Evolutionary conservation across 1,140 invertebrate species (phyloP).

Genomic region (Drosophila ohnishii): DNA sequence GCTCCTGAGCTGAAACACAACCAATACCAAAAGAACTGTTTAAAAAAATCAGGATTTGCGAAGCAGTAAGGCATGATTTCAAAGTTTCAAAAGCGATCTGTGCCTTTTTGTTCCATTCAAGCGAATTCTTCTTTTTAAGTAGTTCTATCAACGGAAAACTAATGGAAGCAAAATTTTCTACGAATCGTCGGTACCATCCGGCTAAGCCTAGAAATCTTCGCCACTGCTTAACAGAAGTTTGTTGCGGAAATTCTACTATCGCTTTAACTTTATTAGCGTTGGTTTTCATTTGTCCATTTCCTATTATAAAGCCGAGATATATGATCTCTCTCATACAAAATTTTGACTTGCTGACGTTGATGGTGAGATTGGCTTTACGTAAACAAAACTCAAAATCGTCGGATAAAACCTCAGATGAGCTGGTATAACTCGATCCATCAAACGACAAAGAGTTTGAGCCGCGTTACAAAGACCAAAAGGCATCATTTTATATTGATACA

Average conservation of each 20-base stretch:
- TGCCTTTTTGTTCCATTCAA: background rate
- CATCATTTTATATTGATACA: background rate
- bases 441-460: background rate
- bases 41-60: background rate
- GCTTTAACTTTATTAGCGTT: background rate
- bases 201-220: background rate
- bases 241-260: background rate
- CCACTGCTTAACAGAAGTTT: background rate
- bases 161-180: background rate
- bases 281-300: background rate
- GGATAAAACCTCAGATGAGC: conserved; percentile 7
- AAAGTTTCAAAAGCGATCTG: background rate
- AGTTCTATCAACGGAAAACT: background rate
- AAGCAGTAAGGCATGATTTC: background rate
- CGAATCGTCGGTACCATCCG: background rate
- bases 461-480: background rate
- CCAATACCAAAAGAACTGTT: background rate
- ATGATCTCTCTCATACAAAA: conserved; percentile 26
- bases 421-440: background rate
- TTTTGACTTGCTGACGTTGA: background rate
- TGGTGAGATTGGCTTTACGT: conserved; percentile 25
- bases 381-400: conserved; percentile 64
- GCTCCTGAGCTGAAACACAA: background rate
- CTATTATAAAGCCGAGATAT: background rate
- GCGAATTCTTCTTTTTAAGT: background rate